phyloP scores from a whole-genome alignment of 2,797 vertebrate species.

The Melanotaenia nigrans region DNA sequence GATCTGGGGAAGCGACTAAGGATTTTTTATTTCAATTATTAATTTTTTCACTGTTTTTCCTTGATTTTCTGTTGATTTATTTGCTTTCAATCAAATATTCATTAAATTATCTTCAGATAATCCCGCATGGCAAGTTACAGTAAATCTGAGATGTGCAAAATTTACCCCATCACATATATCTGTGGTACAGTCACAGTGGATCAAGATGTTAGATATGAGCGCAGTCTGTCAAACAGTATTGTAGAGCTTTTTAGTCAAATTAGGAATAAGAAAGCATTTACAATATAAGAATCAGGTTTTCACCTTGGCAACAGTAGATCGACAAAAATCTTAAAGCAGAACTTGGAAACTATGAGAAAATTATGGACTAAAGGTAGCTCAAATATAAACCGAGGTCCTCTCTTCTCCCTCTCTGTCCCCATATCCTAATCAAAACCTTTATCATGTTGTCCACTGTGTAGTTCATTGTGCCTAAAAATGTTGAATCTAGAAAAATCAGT shows the following conservation, averaged over 20 bases:
- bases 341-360: background rate
- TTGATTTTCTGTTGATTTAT: background rate
- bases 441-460: background rate
- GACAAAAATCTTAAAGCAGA: background rate
- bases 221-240: background rate
- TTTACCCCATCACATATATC: background rate
- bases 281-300: background rate
- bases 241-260: background rate
- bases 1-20: background rate
- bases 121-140: background rate
- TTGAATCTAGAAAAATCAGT: background rate
- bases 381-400: background rate
- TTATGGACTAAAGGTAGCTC: background rate
- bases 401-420: background rate
- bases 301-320: background rate
- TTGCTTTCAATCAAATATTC: background rate
- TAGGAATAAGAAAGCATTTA: background rate
- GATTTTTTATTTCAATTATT: conserved; percentile 14
- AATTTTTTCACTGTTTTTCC: background rate
- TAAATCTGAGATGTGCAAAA: background rate
- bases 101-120: background rate
- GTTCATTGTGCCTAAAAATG: background rate
- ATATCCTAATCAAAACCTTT: background rate
- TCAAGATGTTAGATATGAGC: background rate
- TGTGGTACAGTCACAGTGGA: background rate